A percentile compares a stretch with the other conserved stretches of the same genome.
phyloP scores from a whole-genome alignment of 1,140 invertebrate genomes.

The Metopolophium dirhodum region DNA sequence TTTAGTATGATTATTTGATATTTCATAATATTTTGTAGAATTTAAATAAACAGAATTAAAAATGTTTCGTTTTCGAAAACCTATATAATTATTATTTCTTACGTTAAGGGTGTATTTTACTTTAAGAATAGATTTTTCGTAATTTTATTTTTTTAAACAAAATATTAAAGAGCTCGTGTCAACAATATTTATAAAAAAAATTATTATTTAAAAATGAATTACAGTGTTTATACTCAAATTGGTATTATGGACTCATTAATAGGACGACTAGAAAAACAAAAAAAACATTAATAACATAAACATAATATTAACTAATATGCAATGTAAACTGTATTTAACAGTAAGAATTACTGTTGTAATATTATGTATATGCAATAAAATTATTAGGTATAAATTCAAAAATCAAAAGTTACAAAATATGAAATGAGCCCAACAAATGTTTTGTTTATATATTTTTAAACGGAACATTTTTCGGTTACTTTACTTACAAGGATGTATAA shows the following conservation, averaged over 20 bases:
- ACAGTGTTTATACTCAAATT: neutral
- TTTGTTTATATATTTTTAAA: neutral
- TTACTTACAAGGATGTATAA: neutral
- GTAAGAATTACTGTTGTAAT: too few relatives aligned
- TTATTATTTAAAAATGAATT: neutral
- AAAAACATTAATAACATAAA: too few relatives aligned
- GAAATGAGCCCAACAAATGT: neutral
- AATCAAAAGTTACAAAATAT: neutral
- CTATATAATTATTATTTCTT: too few relatives aligned
- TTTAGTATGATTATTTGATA: too few relatives aligned
- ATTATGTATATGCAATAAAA: neutral
- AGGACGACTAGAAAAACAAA: neutral
- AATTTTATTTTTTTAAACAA: too few relatives aligned
- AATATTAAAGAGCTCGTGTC: neutral
- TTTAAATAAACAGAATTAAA: too few relatives aligned
- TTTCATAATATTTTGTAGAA: too few relatives aligned
- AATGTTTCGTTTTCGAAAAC: too few relatives aligned
- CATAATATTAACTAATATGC: too few relatives aligned
- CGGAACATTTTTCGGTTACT: neutral
- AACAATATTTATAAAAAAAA: too few relatives aligned
- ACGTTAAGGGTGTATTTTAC: too few relatives aligned
- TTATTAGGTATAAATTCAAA: neutral
- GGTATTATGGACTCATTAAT: neutral
- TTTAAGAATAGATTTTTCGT: too few relatives aligned
- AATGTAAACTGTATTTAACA: neutral